Conservation (phyloP, 2,797 vertebrate genomes). For the Rallus crepitans region DNA sequence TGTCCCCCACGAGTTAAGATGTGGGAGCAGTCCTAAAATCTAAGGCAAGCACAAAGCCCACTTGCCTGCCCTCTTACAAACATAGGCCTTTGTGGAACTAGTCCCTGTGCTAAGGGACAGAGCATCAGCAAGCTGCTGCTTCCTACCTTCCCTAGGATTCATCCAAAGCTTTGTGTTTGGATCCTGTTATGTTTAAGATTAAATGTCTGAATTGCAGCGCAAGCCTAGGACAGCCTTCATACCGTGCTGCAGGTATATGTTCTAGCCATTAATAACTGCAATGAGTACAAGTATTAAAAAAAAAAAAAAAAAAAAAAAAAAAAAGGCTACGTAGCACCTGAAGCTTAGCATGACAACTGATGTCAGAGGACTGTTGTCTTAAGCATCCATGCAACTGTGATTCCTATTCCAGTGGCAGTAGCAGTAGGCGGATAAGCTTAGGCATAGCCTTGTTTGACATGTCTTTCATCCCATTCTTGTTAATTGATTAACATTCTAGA, state of each 20-base stretch:
- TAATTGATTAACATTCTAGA: neutral
- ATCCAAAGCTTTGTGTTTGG: neutral
- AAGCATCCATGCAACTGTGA: neutral
- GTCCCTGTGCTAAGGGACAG: neutral
- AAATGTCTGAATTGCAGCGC: neutral
- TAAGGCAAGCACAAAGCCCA: neutral
- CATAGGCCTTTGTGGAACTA: neutral
- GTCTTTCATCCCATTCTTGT: neutral
- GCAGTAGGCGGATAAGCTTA: neutral
- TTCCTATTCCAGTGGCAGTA: neutral
- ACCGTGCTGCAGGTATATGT: neutral
- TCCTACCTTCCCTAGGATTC: neutral
- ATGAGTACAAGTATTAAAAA: neutral
- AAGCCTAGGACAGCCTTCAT: neutral
- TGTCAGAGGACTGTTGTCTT: neutral
- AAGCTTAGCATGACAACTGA: neutral
- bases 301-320: neutral
- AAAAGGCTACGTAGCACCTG: neutral
- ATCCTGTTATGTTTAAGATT: neutral
- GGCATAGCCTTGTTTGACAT: neutral
- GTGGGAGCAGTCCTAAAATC: neutral
- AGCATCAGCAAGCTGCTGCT: neutral
- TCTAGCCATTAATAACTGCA: neutral
- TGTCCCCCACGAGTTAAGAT: neutral
- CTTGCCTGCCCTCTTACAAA: neutral